Base-by-base conservation (phyloP, 2,888 invertebrate genomes). In the Pyralis farinalis region DNA sequence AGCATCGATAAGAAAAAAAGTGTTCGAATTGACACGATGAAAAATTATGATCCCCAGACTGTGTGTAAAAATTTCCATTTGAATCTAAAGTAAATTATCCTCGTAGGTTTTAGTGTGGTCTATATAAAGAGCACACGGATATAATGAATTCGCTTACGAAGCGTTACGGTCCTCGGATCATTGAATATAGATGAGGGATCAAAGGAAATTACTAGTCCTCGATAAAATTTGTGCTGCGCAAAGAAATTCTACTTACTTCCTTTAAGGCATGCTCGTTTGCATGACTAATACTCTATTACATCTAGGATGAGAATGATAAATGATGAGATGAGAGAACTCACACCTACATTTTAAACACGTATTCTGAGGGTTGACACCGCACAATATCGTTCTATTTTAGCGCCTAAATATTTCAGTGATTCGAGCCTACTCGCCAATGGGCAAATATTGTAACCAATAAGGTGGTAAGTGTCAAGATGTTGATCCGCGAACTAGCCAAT, bases 101-200 rank as follows among this genome's bases (percentile, higher is more conserved):
- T 35, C 44, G 43, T 47, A 53, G 62, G 58, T 43, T 51, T 51
- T 41, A 51, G 49, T 46, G 50, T 48, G 53, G 51, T 57, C 56
- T 69, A 64, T 67, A 65, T 67, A n/a, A n/a, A 68, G 65, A 74
- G 69, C 74, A 69, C 70, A 70, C 61, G 68, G 63, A 74, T 75
- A 79, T 82, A 84, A 84, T 80, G 82, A 85, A 82, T 80, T 78
- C 79, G 78, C 84, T 81, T 84, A 76, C 77, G 67, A 65, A 79
- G 81, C 82, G 77, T 80, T 76, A 76, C 76, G 71, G 71, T 75
- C 73, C 68, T 73, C 70, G 75, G 78, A 81, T 84, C 85, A 85
- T 84, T 86, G 85, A 86, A 84, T 86, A 85, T 80, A 85, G 80
- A 86, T 82, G 82, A 83, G 80, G 83, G 85, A 82, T 85, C 85